Evolutionary conservation across 2,797 vertebrate species (phyloP).

Genomic region (Allenopithecus nigroviridis): DNA sequence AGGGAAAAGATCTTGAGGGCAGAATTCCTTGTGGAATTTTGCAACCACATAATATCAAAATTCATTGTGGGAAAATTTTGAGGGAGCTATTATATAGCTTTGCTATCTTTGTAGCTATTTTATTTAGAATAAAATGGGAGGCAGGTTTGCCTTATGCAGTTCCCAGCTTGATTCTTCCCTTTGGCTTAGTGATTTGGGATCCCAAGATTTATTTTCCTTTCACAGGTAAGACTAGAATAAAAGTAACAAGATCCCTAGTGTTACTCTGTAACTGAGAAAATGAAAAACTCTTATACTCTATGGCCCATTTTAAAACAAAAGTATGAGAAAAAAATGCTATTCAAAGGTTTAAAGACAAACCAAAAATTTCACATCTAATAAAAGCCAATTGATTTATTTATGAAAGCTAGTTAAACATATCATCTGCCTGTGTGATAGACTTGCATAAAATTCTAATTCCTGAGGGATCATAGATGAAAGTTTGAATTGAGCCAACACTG

Average conservation of each 20-base stretch:
- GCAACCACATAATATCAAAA: background rate
- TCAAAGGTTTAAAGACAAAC: conserved; percentile 60
- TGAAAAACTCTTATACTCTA: background rate
- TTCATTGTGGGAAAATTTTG: background rate
- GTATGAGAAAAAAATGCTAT: background rate
- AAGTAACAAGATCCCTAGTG: background rate
- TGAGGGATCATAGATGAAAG: conserved; percentile 62
- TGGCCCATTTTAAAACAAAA: conserved; percentile 50
- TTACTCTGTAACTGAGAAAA: conserved; percentile 56
- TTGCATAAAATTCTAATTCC: conserved; percentile 73
- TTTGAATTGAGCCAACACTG: conserved; percentile 63
- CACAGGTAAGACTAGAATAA: background rate
- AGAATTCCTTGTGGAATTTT: background rate
- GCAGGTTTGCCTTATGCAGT: background rate
- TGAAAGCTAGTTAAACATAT: conserved; percentile 72
- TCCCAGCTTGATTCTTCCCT: background rate
- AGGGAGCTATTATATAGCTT: background rate
- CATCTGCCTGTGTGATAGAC: conserved; percentile 66
- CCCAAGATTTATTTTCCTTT: background rate
- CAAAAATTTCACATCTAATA: conserved; percentile 55
- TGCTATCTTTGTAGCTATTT: background rate
- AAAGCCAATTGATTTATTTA: conserved; percentile 59
- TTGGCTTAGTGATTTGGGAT: background rate
- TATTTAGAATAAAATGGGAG: background rate
- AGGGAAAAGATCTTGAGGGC: background rate